Percentiles rank a stretch among this genome's conserved stretches.
Conservation (phyloP, 2,888 invertebrate genomes). For the Epistrophe grossulariae region DNA sequence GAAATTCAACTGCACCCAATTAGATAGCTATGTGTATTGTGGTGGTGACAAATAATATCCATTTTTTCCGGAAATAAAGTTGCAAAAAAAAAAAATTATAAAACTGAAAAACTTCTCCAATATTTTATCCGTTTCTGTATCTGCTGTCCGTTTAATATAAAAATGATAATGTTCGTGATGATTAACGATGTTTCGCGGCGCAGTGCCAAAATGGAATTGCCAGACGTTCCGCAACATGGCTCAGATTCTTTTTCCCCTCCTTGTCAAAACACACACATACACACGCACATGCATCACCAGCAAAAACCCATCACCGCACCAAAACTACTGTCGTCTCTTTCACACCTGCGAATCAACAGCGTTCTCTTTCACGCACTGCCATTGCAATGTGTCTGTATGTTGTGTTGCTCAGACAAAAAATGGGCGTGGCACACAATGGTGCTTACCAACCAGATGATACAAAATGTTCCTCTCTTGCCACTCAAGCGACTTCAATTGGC, state of each 20-base stretch:
- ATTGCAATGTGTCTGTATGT: conserved; percentile 13
- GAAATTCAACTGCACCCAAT: conserved; percentile 32
- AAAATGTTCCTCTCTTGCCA: conserved; percentile 74
- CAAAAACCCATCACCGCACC: neutral
- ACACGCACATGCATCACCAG: neutral
- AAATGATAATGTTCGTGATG: conserved; percentile 40
- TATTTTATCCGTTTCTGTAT: conserved; percentile 37
- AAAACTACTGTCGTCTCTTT: conserved; percentile 17
- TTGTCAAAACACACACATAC: conserved; percentile 3
- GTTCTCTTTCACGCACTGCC: conserved; percentile 21
- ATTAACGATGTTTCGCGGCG: conserved; percentile 63
- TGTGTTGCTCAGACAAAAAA: conserved; percentile 36
- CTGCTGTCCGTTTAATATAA: conserved; percentile 23
- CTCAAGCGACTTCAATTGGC: conserved; percentile 75
- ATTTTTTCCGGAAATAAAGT: conserved; percentile 13
- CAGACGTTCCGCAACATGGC: conserved; percentile 64
- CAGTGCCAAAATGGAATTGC: conserved; percentile 70
- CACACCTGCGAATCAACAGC: neutral
- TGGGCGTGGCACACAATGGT: conserved; percentile 75
- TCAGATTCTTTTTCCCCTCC: conserved; percentile 65
- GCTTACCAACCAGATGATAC: conserved; percentile 77
- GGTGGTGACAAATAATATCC: conserved; percentile 14
- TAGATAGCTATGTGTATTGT: neutral
- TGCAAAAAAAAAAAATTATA: neutral
- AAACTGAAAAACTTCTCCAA: conserved; percentile 8